Percentiles rank a stretch among this genome's conserved stretches.
Evolutionary conservation across 2,888 invertebrate species (phyloP).

Genomic region (Lepidochitona cinerea): DNA sequence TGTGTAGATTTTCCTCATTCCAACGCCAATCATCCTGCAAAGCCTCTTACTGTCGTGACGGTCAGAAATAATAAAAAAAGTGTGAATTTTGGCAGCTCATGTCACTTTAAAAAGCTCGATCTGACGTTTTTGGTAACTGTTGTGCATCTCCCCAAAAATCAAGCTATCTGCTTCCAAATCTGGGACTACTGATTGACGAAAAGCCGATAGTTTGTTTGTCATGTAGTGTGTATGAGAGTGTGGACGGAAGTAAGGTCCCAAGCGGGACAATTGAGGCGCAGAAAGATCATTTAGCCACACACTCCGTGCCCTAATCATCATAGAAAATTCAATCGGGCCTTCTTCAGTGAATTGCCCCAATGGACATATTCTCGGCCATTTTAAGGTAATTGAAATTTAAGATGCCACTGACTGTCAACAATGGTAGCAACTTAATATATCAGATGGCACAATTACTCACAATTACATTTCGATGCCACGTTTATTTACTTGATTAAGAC

Average conservation of each 20-base stretch:
- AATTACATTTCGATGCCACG: conserved; percentile 8
- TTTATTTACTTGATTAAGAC: conserved; percentile 1
- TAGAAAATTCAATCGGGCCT: background rate
- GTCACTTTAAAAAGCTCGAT: too few species aligned
- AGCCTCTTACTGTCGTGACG: too few species aligned
- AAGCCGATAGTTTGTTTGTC: background rate
- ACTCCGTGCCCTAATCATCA: background rate
- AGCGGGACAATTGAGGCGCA: background rate
- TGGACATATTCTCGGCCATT: background rate
- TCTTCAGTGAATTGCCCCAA: background rate
- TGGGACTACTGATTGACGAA: conserved; percentile 2
- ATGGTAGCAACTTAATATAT: conserved; percentile 7
- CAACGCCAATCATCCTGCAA: too few species aligned
- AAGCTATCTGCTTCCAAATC: too few species aligned
- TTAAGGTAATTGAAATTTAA: conserved; percentile 6
- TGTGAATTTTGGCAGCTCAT: too few species aligned
- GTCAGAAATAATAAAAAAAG: too few species aligned
- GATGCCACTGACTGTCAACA: conserved; percentile 6
- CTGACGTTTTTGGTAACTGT: too few species aligned
- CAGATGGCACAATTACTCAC: conserved; percentile 3
- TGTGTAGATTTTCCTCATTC: too few species aligned
- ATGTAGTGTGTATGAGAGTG: background rate
- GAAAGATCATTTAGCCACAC: background rate
- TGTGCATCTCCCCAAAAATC: too few species aligned
- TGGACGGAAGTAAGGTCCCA: background rate